A percentile compares a stretch with the other conserved stretches of the same genome.
Conservation (phyloP, 2,113 vertebrate species). For the Oncorhynchus mykiss region DNA sequence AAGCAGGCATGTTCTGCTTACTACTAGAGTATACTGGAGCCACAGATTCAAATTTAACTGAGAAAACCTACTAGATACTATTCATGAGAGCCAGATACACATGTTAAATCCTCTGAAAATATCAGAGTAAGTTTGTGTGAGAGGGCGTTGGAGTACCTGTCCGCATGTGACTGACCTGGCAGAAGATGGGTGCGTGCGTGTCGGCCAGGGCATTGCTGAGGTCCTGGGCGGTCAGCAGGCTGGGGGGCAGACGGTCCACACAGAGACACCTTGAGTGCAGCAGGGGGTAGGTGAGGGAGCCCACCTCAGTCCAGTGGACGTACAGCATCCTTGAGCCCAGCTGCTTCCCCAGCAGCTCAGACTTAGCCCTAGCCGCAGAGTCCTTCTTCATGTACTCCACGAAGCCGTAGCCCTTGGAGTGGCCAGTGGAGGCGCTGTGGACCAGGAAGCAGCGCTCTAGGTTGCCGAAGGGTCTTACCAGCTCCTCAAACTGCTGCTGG, state of each 20-base stretch:
- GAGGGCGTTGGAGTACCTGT: background rate
- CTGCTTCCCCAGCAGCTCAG: slow-evolving; percentile 86
- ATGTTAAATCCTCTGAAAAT: background rate
- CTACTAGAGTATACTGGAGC: background rate
- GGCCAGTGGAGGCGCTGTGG: slow-evolving; percentile 79
- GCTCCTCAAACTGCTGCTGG: slow-evolving; percentile 90
- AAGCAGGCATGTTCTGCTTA: background rate
- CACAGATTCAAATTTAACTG: no score
- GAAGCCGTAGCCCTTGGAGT: slow-evolving; percentile 92
- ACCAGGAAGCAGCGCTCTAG: slow-evolving; percentile 92
- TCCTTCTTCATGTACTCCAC: slow-evolving; percentile 98
- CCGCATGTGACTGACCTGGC: slow-evolving; percentile 76
- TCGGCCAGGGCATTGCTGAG: slow-evolving; percentile 73
- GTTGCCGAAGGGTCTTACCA: slow-evolving; percentile 90
- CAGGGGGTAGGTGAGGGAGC: slow-evolving; percentile 78
- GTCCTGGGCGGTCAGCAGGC: slow-evolving; percentile 76
- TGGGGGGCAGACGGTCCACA: slow-evolving; percentile 81
- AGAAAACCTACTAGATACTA: background rate
- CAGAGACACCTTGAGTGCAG: slow-evolving; percentile 88
- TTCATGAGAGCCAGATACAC: background rate
- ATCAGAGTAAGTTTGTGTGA: background rate
- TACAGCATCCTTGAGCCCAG: slow-evolving; percentile 88
- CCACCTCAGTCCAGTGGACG: slow-evolving; percentile 93
- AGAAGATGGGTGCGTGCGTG: slow-evolving; percentile 78
- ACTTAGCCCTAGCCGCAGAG: slow-evolving; percentile 88